Base-by-base conservation (phyloP, 2,113 vertebrate species). In the Porphyrio hochstetteri region DNA sequence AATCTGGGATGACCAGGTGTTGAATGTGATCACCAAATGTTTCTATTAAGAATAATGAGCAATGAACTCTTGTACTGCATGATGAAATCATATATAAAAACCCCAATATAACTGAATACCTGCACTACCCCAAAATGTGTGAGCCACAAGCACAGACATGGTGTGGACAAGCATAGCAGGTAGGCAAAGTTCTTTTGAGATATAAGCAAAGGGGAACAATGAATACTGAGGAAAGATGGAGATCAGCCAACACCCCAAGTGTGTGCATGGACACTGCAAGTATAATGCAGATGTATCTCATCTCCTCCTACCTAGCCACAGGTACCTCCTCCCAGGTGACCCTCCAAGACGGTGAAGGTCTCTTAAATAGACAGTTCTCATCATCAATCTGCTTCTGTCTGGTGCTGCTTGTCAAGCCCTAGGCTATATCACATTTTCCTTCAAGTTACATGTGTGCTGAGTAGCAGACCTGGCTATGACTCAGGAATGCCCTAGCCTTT, bases 221-320 rank as follows among this genome's bases (percentile, higher is more conserved):
- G n/a, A 42, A 14, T 31, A 33, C 23, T 44, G 64, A 60, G 20
- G 35, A 64, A 64, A 55, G 38, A 3, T 20, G 36, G 63, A 40
- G 35, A 35, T 16, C 14, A 65, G 60, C 33, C 55, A 67, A 9
- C 16, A 53, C 2, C 17, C 25, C 10, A 7, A 1, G 8, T 8
- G 15, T 27, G 29, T 19, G 33, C 24, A 5, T 5, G n/a, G 61
- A 1, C 31, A 9, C 18, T 40, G 50, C 38, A 46, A 9, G 7
- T 1, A 4, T 10, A 52, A 52, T 9, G 4, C 0, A 1, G 48
- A 53, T 3, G 16, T 20, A n/a, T 40, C 35, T 74, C 0, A 0
- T 28, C n/a, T 86, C 53, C 76, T 55, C 38, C 35, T 48, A 17
- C 35, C 35, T 35, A 65, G 19, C 42, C 70, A 63, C 40, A 36